Conservation (phyloP, 64 coral and sea anemone species). For the Stichodactyla helianthus region DNA sequence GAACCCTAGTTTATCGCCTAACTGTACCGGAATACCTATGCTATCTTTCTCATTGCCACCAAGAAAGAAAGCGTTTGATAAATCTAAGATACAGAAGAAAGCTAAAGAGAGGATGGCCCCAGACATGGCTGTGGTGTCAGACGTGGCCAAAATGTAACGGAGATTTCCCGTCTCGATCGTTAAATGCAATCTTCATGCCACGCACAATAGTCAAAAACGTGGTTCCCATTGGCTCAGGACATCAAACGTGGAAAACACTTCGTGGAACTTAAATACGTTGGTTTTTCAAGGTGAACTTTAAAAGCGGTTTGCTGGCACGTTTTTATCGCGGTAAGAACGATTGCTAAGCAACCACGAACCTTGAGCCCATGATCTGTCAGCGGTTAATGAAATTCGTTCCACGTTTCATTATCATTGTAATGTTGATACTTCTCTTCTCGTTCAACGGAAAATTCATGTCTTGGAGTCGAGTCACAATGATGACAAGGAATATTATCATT, state of each 20-base stretch:
- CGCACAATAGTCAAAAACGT: neutral
- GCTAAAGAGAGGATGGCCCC: neutral
- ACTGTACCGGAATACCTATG: conserved; percentile 4
- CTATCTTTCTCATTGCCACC: conserved; percentile 14
- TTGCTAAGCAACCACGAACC: neutral
- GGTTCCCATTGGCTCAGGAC: neutral
- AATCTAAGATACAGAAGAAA: conserved; percentile 1
- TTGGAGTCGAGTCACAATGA: no score
- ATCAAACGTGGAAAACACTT: conserved; percentile 8
- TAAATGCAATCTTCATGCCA: neutral
- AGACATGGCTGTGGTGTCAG: conserved; percentile 1
- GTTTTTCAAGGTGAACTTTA: neutral
- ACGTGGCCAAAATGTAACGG: conserved; percentile 8
- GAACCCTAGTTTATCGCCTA: conserved; percentile 58
- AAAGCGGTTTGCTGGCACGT: conserved; percentile 7
- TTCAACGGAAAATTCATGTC: no score
- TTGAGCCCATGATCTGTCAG: neutral
- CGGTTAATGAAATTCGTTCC: neutral
- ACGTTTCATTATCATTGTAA: neutral
- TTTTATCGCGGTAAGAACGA: neutral
- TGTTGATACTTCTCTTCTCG: no score
- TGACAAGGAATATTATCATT: no score
- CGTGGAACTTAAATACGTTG: neutral
- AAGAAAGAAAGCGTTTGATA: neutral
- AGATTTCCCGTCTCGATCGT: neutral